A percentile compares a stretch with the other conserved stretches of the same genome.
phyloP scores from a whole-genome alignment of 2,797 vertebrate genomes.

The Acropternis orthonyx region DNA sequence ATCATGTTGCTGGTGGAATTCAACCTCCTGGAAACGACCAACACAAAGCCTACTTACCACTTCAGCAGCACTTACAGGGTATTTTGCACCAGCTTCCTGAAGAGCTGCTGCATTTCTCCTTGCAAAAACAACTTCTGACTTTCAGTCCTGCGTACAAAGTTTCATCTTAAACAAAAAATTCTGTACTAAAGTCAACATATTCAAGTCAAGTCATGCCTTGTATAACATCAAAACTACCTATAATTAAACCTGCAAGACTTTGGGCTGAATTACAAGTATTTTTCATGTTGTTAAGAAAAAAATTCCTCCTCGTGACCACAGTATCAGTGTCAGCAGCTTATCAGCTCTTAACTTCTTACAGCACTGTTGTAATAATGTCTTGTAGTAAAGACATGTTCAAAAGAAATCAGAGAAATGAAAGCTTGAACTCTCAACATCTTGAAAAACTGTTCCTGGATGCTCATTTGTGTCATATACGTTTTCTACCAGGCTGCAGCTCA shows the following conservation, averaged over 20 bases:
- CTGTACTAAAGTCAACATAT: not conserved
- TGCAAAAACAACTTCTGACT: not conserved
- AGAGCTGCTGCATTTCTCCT: not conserved
- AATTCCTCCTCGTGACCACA: not conserved
- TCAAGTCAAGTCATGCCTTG: slow-evolving; percentile 2
- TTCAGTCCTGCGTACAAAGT: not conserved
- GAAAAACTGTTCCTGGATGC: not conserved
- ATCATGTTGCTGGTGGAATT: not conserved
- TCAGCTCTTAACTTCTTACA: not conserved
- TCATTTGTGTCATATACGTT: not conserved
- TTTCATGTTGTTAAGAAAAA: not conserved
- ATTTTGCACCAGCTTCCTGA: not conserved
- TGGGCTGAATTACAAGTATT: slow-evolving; percentile 23
- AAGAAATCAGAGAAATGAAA: not conserved
- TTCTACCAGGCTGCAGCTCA: not conserved
- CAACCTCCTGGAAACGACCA: not conserved
- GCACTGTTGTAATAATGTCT: not conserved
- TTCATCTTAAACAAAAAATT: not conserved
- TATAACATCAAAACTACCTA: not conserved
- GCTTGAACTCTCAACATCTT: not conserved
- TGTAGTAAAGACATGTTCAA: not conserved
- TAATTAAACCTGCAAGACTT: slow-evolving; percentile 32
- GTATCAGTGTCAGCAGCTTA: not conserved
- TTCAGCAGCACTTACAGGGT: not conserved
- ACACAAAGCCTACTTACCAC: not conserved